phyloP scores from a whole-genome alignment of 2,888 invertebrate genomes.

The Eupithecia inturbata region DNA sequence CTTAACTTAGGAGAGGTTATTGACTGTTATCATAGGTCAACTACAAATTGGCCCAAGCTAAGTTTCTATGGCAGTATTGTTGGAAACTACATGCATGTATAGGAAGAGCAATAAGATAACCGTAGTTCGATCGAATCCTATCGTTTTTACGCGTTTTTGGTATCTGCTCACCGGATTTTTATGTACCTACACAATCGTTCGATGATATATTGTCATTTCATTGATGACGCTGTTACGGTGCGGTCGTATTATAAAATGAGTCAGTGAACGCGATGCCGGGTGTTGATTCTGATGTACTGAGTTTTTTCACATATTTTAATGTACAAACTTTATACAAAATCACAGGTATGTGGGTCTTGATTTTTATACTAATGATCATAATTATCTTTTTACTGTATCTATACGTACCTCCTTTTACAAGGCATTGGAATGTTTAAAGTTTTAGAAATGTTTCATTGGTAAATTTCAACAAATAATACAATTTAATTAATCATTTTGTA shows the following conservation, averaged over 20 bases:
- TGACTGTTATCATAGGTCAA: background rate
- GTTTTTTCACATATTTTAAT: conserved; percentile 36
- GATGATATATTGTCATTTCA: conserved; percentile 60
- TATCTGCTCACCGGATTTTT: background rate
- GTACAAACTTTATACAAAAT: conserved; percentile 29
- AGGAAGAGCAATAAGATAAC: background rate
- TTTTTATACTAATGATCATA: background rate
- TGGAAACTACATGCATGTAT: background rate
- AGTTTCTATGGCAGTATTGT: background rate
- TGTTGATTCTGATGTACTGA: conserved; percentile 29
- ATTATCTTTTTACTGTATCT: background rate
- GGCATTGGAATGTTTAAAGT: background rate
- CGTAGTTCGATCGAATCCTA: background rate
- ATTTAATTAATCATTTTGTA: too few relatives aligned
- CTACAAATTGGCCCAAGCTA: background rate
- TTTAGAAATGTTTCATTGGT: background rate
- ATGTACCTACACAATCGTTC: conserved; percentile 41
- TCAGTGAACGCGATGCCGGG: conserved; percentile 48
- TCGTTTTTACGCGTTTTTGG: background rate
- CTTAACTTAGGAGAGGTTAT: background rate
- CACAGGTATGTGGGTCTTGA: conserved; percentile 23
- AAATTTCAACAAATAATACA: background rate
- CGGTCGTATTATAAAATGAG: conserved; percentile 54
- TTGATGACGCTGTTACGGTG: conserved; percentile 64
- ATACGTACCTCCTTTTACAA: background rate